A percentile compares a stretch with the other conserved stretches of the same genome.
Conservation (phyloP, 2,113 vertebrate genomes). For the Equus quagga region DNA sequence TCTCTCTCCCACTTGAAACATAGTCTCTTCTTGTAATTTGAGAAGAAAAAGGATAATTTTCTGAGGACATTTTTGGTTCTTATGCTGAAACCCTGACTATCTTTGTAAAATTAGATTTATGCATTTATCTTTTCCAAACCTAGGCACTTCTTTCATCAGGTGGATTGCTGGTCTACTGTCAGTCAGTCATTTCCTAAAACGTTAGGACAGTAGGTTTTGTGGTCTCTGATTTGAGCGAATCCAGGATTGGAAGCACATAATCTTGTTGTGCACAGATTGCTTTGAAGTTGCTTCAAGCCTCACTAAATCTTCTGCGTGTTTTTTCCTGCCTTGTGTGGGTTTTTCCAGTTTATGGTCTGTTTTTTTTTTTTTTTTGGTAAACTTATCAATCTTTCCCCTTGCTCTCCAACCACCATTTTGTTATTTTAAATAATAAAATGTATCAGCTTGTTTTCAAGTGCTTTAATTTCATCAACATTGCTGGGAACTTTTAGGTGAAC, state of each 20-base stretch:
- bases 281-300: slow-evolving; percentile 35
- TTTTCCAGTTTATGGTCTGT: background rate
- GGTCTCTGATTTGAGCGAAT: slow-evolving; percentile 40
- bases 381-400: background rate
- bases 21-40: background rate
- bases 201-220: background rate
- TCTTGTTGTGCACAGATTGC: background rate
- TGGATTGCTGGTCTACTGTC: background rate
- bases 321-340: background rate
- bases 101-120: background rate
- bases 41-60: background rate
- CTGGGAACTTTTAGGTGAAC: background rate
- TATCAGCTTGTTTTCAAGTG: background rate
- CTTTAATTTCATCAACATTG: background rate
- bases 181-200: slow-evolving; percentile 7
- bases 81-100: background rate
- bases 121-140: background rate
- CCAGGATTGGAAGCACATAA: slow-evolving; percentile 43
- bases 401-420: background rate
- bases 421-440: background rate
- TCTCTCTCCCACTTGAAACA: background rate
- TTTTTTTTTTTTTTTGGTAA: too few relatives aligned
- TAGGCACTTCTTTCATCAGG: background rate
- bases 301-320: background rate
- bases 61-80: background rate